Evolutionary conservation across 2,797 vertebrate species (phyloP), one percentile per base, ranked within the genome.

Genomic region (Crenuchus spilurus): DNA sequence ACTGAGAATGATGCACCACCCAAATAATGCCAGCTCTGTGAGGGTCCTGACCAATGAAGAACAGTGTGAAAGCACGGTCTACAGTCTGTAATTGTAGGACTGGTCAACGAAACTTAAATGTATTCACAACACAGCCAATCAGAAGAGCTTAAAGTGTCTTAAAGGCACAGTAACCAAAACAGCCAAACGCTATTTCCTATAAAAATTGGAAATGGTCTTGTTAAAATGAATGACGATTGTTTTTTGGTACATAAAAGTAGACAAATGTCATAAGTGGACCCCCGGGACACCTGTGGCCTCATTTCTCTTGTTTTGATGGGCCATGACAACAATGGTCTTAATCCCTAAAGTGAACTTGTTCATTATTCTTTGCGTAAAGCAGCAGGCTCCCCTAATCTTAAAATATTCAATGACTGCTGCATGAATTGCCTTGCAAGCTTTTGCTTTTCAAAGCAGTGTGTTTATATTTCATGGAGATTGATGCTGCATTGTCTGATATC

Each of bases 391-490:
- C n/a, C 22, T 52, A 42, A 69, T 52, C 42, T 48, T 48, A 58
- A 26, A 58, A 58, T 35, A 74, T 37, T 33, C 58, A 58, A 60
- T 58, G 48, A 74, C 39, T 67, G 33, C 63, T 67, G 33, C 42
- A 39, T 33, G 54, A 44, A 60, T 16, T 67, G 42, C 46, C 63
- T 67, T 24, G 5, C 63, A 28, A 57, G 61, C 49, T 57, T 64
- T 48, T 37, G 16, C 41, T 66, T 74, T 57, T 67, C 63, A 51
- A 74, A 67, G 46, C 63, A 31, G 37, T 41, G 62, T 48, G 24
- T 69, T 74, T 35, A 65, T 55, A 66, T 74, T 75, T 69, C 55
- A 69, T 46, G 24, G 62, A 67, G 65, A 75, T 69, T 52, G 65
- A 49, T 35, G 33, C 55, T 42, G 55, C 22, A 52, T 62, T 72